Percentiles rank a stretch among this genome's conserved stretches.
These are phyloP conservation scores for Enteromius treurensis DNA, from an alignment of 2,797 vertebrate species.

Conservation along the genomic window DNA sequence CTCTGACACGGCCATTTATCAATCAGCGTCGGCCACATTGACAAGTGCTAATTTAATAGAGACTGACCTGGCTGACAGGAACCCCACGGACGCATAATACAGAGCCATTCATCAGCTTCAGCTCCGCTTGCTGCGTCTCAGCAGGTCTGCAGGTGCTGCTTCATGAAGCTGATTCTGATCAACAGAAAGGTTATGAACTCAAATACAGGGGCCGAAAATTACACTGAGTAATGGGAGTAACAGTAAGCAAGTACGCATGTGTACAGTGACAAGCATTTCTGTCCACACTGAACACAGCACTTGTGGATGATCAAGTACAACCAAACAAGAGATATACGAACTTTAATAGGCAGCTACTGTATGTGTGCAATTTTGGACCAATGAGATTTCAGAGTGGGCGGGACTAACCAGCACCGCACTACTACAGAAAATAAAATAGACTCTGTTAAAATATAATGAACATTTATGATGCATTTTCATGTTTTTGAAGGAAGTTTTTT, in stretches of 20 bases:
- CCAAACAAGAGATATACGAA: not conserved
- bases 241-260: not conserved
- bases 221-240: not conserved
- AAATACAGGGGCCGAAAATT: not conserved
- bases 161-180: conserved; percentile 26
- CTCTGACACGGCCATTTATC: conserved; percentile 93
- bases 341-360: not conserved
- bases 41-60: conserved; percentile 98
- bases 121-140: conserved; percentile 62
- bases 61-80: conserved; percentile 95
- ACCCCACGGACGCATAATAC: conserved; percentile 94
- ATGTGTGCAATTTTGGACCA: not conserved
- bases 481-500: not conserved
- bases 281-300: not conserved
- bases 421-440: not conserved
- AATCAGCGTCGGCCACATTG: conserved; percentile 96
- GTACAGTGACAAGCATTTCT: not conserved
- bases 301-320: not conserved
- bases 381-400: not conserved
- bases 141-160: conserved; percentile 52
- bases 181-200: conserved; percentile 25
- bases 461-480: not conserved
- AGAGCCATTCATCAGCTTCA: conserved; percentile 93
- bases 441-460: not conserved
- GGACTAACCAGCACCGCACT: not conserved